Evolutionary conservation across 1,140 invertebrate genomes (phyloP), one percentile per base, ranked within the genome.

Genomic region (Panonychus citri): DNA sequence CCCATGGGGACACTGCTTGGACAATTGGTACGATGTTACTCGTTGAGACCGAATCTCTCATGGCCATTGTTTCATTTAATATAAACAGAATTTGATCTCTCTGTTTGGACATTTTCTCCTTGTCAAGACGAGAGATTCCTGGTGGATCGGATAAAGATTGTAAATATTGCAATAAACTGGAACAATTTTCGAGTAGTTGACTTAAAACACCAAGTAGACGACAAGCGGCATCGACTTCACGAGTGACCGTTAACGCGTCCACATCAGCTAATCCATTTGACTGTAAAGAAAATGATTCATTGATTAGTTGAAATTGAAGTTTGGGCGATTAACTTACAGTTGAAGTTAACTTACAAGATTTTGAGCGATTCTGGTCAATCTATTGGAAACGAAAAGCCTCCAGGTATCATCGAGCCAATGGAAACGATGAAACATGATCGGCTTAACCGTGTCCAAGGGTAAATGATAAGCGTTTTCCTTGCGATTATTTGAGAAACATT

Each of bases 391-490:
- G 68, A 86, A 87, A 78, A 89, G 79, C 63, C 85, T 72, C 8
- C 81, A 71, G 46, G 83, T 68, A 57, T 85, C 78, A 68, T 89
- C 85, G 2, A 84, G 83, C 78, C 83, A 85, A 28, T 77, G 72
- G 30, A 79, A 80, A 55, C 79, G 72, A 1, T 88, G 76, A 62
- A 86, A 83, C 68, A 88, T 77, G 65, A 83, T 86, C 0, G 82
- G 85, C 64, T 89, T 90, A 62, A 81, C 77, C 60, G 87, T 83
- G 77, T 82, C 84, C 63, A 82, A 85, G 0, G 83, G 83, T 40
- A 85, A 65, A 66, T 78, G 83, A 65, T 84, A 86, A 39, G 21
- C 25, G 39, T 12, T 54, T 12, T 40, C 30, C 52, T 52, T 61
- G 60, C 78, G 80, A 69, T 87, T 83, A 58, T 78, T 77, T 0